Evolutionary conservation across 2,888 invertebrate genomes (phyloP).

Genomic region (Campaea margaritaria): DNA sequence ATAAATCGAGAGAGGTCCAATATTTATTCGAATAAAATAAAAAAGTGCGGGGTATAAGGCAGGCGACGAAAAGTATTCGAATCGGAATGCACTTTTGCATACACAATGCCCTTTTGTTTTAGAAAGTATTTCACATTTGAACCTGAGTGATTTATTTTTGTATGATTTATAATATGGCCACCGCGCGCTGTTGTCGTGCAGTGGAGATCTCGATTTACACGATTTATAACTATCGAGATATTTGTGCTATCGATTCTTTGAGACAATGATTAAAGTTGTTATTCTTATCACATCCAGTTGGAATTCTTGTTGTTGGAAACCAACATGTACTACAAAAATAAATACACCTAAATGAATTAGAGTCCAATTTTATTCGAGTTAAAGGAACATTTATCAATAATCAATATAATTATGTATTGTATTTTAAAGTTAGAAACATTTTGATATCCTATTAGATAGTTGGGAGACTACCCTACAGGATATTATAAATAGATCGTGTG

Average conservation of each 20-base stretch:
- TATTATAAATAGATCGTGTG: too few relatives aligned
- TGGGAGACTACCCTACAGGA: too few relatives aligned
- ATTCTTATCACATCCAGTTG: slow-evolving; percentile 2
- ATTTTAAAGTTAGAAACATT: too few relatives aligned
- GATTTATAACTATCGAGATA: slow-evolving; percentile 27
- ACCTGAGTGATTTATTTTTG: slow-evolving; percentile 82
- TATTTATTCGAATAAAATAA: slow-evolving; percentile 66
- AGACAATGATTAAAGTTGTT: slow-evolving; percentile 5
- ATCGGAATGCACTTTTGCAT: slow-evolving; percentile 82
- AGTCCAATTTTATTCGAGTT: too few relatives aligned
- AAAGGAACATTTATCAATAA: too few relatives aligned
- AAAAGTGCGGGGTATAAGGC: slow-evolving; percentile 61
- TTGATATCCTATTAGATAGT: too few relatives aligned
- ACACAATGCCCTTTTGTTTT: slow-evolving; percentile 84
- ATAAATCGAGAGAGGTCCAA: slow-evolving; percentile 69
- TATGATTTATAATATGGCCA: slow-evolving; percentile 77
- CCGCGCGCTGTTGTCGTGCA: slow-evolving; percentile 56
- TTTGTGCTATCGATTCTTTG: slow-evolving; percentile 24
- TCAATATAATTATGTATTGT: too few relatives aligned
- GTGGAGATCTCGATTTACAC: slow-evolving; percentile 26
- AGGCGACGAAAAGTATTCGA: slow-evolving; percentile 83
- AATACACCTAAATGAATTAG: too few relatives aligned
- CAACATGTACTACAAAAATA: too few relatives aligned
- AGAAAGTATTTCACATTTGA: slow-evolving; percentile 84
- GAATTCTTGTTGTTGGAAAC: not conserved